Evolutionary conservation across 1,140 invertebrate genomes (phyloP), one percentile per base, ranked within the genome.

Genomic region (Carposina sasakii): DNA sequence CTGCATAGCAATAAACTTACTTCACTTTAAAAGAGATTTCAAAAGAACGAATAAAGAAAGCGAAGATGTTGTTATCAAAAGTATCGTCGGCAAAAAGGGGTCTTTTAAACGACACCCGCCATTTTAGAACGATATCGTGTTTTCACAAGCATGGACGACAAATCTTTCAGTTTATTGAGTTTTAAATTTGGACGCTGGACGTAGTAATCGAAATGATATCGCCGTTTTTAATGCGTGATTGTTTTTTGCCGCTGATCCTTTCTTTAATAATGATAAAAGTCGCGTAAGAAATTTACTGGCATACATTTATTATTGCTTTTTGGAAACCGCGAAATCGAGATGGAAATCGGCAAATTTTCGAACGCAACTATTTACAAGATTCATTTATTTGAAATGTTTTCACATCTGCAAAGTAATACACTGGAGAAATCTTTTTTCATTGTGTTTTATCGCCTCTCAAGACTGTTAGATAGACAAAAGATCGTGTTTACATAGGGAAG

Each of bases 1-100:
- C 73, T 67, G 77, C 78, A 73, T 78, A 78, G 75, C 67, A 81
- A 81, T 81, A 81, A 81, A 78, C 67, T 78, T 71, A 71, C 71
- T 70, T 61, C 59, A 72, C 60, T 57, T 78, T 78, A 72, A 78
- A 77, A 73, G 68, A 67, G 69, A 73, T 78, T 72, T 78, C 71
- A 78, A 77, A 78, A 81, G 71, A 76, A 75, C 64, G 71, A 68
- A 77, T 77, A 76, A 76, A 78, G 70, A 76, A 73, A 71, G 53
- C 71, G 54, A 65, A 72, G 67, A 77, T 72, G 71, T 68, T 69
- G 57, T 77, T 81, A 77, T 78, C 76, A 75, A 81, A 78, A 75
- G 72, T 59, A 50, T 54, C 58, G 64, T 71, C 67, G 69, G 66
- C 72, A 73, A 67, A 72, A 73, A 71, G 65, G 69, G 72, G 69